Evolutionary conservation across 2,888 invertebrate species (phyloP).

Genomic region (Autographa pulchrina): DNA sequence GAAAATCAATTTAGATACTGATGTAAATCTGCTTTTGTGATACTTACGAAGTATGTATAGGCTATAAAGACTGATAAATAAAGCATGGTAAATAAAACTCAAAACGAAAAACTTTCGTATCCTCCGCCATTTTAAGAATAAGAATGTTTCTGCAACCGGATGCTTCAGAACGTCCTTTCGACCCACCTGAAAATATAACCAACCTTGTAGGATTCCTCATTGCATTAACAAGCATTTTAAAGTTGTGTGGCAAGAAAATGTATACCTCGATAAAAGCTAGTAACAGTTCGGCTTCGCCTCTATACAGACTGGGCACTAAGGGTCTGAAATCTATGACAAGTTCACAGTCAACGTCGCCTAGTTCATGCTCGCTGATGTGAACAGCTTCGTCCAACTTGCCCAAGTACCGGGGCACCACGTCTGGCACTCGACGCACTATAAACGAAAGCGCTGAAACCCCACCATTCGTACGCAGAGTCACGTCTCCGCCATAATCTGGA

Average conservation of each 20-base stretch:
- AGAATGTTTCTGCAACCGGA: slow-evolving; percentile 95
- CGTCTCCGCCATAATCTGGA: slow-evolving; percentile 93
- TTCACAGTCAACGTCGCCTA: slow-evolving; percentile 96
- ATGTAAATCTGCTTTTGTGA: neutral
- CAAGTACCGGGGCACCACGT: slow-evolving; percentile 93
- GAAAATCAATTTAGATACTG: neutral
- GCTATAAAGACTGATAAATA: slow-evolving; percentile 93
- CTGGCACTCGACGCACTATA: slow-evolving; percentile 95
- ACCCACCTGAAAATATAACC: slow-evolving; percentile 88
- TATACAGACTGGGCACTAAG: slow-evolving; percentile 90
- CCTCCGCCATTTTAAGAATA: slow-evolving; percentile 94
- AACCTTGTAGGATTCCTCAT: neutral
- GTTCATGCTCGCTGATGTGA: slow-evolving; percentile 94
- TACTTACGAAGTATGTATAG: slow-evolving; percentile 91
- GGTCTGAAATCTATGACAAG: slow-evolving; percentile 90
- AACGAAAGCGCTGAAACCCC: slow-evolving; percentile 94
- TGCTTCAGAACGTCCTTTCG: slow-evolving; percentile 94
- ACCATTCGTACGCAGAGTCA: slow-evolving; percentile 94
- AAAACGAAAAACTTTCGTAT: slow-evolving; percentile 95
- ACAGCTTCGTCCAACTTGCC: slow-evolving; percentile 93
- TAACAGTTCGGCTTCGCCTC: slow-evolving; percentile 92
- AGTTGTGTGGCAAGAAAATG: no score
- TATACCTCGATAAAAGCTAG: slow-evolving; percentile 92
- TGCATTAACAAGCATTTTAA: neutral
- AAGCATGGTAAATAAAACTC: slow-evolving; percentile 93